Conservation (phyloP, 1,140 invertebrate species). For the Bradynema listronoti region DNA sequence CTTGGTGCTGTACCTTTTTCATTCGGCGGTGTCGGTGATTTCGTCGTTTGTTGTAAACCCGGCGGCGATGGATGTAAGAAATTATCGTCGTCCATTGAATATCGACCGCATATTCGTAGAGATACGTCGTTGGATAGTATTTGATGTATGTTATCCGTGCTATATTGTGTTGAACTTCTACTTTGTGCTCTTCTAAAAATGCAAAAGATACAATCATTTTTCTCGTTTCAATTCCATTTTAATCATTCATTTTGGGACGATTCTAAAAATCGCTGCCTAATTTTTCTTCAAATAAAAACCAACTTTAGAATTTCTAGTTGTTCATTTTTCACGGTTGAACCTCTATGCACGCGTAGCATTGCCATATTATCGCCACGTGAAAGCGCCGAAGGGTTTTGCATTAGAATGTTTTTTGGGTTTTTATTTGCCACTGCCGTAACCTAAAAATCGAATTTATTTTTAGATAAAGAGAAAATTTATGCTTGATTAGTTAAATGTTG, state of each 20-base stretch:
- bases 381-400: slow-evolving; percentile 59
- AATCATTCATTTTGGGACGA: no score
- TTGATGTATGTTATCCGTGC: slow-evolving; percentile 16
- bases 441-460: slow-evolving; percentile 24
- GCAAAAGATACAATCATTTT: no score
- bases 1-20: no score
- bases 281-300: no score
- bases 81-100: no score
- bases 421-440: slow-evolving; percentile 59
- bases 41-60: no score
- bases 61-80: no score
- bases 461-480: neutral
- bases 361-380: slow-evolving; percentile 69
- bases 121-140: slow-evolving; percentile 3
- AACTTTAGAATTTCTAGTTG: slow-evolving; percentile 8
- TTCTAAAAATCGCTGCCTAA: no score
- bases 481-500: slow-evolving; percentile 40
- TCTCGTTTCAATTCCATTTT: no score
- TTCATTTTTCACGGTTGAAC: slow-evolving; percentile 57
- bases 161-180: slow-evolving; percentile 15
- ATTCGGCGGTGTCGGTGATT: no score
- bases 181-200: slow-evolving; percentile 2
- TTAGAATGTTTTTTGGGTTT: slow-evolving; percentile 50
- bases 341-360: slow-evolving; percentile 81
- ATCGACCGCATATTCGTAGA: no score